A percentile compares a stretch with the other conserved stretches of the same genome.
Conservation (phyloP, 2,113 vertebrate species). For the Thermophis baileyi region DNA sequence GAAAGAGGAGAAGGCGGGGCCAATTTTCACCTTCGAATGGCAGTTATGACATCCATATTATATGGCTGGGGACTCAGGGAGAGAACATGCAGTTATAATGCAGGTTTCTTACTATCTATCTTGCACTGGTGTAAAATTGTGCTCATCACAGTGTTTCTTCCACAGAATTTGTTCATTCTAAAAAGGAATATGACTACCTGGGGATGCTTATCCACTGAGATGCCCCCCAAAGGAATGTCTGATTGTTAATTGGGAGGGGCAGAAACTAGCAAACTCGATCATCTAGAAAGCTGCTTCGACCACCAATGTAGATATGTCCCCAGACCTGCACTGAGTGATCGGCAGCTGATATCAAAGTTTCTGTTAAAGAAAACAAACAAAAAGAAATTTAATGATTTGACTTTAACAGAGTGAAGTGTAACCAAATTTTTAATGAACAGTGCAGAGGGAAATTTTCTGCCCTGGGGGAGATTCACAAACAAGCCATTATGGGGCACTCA, state of each 20-base stretch:
- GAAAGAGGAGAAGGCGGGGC: constrained; percentile 42
- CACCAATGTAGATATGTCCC: constrained; percentile 69
- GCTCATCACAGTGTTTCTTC: constrained; percentile 54
- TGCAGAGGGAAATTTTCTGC: constrained; percentile 69
- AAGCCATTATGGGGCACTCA: constrained; percentile 62
- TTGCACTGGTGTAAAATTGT: constrained; percentile 55
- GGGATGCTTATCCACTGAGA: constrained; percentile 39
- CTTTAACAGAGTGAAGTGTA: constrained; percentile 71
- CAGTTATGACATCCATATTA: constrained; percentile 49
- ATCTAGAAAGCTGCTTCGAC: constrained; percentile 71
- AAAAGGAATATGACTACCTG: constrained; percentile 52
- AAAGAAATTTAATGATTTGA: constrained; percentile 75
- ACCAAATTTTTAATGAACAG: constrained; percentile 60
- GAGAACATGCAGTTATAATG: constrained; percentile 45
- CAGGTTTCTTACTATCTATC: constrained; percentile 60
- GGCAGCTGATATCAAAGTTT: constrained; percentile 78
- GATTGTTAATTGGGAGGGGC: constrained; percentile 48
- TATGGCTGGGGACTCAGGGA: constrained; percentile 50
- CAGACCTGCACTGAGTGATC: constrained; percentile 77
- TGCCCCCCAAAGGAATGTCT: constrained; percentile 37
- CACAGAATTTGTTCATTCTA: constrained; percentile 10
- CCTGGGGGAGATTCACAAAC: constrained; percentile 63
- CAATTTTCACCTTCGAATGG: constrained; percentile 57
- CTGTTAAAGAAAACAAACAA: constrained; percentile 81
- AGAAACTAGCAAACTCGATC: constrained; percentile 68